Percentiles rank a stretch among this genome's conserved stretches.
phyloP scores from a whole-genome alignment of 2,797 vertebrate genomes.

The Lagodon rhomboides region DNA sequence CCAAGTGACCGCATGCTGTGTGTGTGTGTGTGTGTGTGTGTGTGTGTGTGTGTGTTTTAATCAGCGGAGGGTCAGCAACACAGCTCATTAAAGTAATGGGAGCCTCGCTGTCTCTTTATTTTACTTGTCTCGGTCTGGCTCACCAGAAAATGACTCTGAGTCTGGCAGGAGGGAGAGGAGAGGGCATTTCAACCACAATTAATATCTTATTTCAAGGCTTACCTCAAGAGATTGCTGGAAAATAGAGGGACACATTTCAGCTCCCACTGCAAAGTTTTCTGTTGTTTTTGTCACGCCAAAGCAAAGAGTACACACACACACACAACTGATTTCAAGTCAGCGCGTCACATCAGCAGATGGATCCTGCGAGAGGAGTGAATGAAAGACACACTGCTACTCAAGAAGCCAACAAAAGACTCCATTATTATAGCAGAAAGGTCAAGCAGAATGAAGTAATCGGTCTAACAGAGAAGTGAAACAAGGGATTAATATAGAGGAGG shows the following conservation, averaged over 20 bases:
- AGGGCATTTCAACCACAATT: slow-evolving; percentile 39
- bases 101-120: slow-evolving; percentile 52
- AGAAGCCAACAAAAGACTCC: slow-evolving; percentile 1
- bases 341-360: neutral
- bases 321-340: slow-evolving; percentile 16
- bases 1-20: slow-evolving; percentile 5
- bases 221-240: neutral
- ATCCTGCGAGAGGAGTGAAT: slow-evolving; percentile 5
- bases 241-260: neutral
- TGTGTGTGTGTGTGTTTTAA: slow-evolving; percentile 27
- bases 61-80: slow-evolving; percentile 52
- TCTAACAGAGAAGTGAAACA: neutral
- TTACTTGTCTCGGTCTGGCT: slow-evolving; percentile 48
- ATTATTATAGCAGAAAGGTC: slow-evolving; percentile 18
- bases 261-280: neutral
- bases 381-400: slow-evolving; percentile 13
- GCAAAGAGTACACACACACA: neutral
- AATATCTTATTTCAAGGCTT: slow-evolving; percentile 24
- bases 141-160: slow-evolving; percentile 53
- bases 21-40: slow-evolving; percentile 19
- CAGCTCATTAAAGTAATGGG: slow-evolving; percentile 74
- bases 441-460: slow-evolving; percentile 5
- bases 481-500: slow-evolving; percentile 4
- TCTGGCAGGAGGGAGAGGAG: slow-evolving; percentile 13
- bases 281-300: neutral